A percentile compares a stretch with the other conserved stretches of the same genome.
Conservation (phyloP, 2,797 vertebrate species). For the Pteropus rufus region DNA sequence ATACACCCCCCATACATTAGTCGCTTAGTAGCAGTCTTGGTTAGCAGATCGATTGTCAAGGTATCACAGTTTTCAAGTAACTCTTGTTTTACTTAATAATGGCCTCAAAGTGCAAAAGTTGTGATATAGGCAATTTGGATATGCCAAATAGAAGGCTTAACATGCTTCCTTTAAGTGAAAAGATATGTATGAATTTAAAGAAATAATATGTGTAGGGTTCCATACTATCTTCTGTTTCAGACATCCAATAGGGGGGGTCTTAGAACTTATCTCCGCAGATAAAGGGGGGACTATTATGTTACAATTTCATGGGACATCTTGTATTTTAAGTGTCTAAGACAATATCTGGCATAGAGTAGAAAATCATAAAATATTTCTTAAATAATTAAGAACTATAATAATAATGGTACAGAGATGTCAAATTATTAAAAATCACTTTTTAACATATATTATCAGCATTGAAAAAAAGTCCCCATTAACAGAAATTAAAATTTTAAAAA, state of each 20-base stretch:
- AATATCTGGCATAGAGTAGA: neutral
- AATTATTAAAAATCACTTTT: neutral
- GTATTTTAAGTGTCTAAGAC: neutral
- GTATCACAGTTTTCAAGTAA: neutral
- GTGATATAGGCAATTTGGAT: neutral
- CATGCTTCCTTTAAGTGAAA: neutral
- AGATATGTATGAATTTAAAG: neutral
- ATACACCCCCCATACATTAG: neutral
- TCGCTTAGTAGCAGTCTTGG: neutral
- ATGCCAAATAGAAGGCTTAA: neutral
- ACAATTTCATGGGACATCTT: neutral
- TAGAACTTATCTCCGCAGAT: neutral
- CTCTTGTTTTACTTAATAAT: neutral
- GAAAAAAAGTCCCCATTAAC: neutral
- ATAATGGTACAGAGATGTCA: neutral
- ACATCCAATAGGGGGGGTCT: neutral
- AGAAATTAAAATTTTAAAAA: neutral
- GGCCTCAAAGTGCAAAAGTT: neutral
- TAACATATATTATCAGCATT: neutral
- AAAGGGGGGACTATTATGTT: neutral
- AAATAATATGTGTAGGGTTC: neutral
- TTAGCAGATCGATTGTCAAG: neutral
- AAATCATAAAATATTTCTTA: neutral
- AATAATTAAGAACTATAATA: neutral
- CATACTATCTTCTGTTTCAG: neutral